Evolutionary conservation across 2,888 invertebrate genomes (phyloP).

Genomic region (Encarsia formosa): DNA sequence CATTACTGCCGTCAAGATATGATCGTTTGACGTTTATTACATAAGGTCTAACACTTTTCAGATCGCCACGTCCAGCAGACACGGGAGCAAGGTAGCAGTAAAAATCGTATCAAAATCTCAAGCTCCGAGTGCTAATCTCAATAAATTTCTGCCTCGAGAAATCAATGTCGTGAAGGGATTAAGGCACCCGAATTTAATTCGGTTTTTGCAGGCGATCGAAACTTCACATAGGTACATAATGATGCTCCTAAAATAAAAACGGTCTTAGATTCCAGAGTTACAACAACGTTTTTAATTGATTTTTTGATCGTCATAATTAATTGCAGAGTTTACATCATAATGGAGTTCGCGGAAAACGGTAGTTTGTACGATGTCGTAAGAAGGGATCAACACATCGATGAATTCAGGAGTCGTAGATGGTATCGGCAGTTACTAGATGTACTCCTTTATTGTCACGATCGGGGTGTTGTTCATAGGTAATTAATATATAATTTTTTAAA

Average conservation of each 20-base stretch:
- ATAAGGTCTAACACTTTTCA: no score
- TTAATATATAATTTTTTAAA: no score
- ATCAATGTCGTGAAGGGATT: conserved; percentile 79
- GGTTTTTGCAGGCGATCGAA: conserved; percentile 79
- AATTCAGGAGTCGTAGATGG: conserved; percentile 64
- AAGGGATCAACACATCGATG: conserved; percentile 68
- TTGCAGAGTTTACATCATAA: conserved; percentile 72
- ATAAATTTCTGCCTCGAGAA: conserved; percentile 76
- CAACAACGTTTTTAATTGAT: no score
- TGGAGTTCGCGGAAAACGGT: conserved; percentile 80
- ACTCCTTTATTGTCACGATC: conserved; percentile 73
- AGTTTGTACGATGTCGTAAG: conserved; percentile 73
- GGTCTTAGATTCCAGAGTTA: no score
- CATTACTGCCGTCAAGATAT: no score
- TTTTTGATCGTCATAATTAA: not conserved
- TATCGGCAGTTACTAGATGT: conserved; percentile 70
- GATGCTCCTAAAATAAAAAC: no score
- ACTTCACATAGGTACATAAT: conserved; percentile 71
- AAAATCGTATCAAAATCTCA: conserved; percentile 81
- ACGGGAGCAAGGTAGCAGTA: conserved; percentile 71
- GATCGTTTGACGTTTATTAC: no score
- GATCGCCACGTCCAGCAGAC: conserved; percentile 71
- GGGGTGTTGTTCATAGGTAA: conserved; percentile 76
- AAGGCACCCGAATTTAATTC: conserved; percentile 73
- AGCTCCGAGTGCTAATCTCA: conserved; percentile 75